Conservation (phyloP, 1,140 invertebrate genomes). For the Drosophila erecta region DNA sequence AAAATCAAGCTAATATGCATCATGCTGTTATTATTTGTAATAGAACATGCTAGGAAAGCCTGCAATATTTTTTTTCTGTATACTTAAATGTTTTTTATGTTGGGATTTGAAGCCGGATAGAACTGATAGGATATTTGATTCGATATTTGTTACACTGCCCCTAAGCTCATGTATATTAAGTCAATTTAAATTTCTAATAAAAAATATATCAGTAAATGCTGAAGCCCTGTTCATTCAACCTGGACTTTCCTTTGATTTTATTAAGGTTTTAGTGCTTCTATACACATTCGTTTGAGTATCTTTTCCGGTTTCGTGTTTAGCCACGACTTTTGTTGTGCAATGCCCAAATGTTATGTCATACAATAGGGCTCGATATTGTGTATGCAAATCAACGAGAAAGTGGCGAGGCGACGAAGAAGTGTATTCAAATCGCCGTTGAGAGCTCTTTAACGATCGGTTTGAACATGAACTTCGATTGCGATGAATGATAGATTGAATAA, state of each 20-base stretch:
- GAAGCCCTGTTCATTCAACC: neutral
- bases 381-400: slow-evolving; percentile 46
- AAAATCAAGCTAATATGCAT: too few species aligned
- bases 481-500: slow-evolving; percentile 36
- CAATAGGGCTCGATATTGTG: slow-evolving; percentile 16
- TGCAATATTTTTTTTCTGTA: too few species aligned
- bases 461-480: slow-evolving; percentile 28
- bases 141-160: too few species aligned
- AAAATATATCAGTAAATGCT: neutral
- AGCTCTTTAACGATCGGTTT: slow-evolving; percentile 7
- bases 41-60: too few species aligned
- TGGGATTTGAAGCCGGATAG: too few species aligned
- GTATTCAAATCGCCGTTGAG: slow-evolving; percentile 4
- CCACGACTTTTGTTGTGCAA: slow-evolving; percentile 22
- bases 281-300: slow-evolving; percentile 4
- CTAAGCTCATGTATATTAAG: too few species aligned
- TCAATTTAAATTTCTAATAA: neutral
- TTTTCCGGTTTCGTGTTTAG: slow-evolving; percentile 15
- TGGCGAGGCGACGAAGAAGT: slow-evolving; percentile 20
- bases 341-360: slow-evolving; percentile 32
- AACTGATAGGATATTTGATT: too few species aligned
- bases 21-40: too few species aligned
- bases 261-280: slow-evolving; percentile 10
- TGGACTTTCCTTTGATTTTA: neutral
- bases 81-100: too few species aligned